Evolutionary conservation across 2,113 vertebrate species (phyloP).

Genomic region (Cephalophus harveyi): DNA sequence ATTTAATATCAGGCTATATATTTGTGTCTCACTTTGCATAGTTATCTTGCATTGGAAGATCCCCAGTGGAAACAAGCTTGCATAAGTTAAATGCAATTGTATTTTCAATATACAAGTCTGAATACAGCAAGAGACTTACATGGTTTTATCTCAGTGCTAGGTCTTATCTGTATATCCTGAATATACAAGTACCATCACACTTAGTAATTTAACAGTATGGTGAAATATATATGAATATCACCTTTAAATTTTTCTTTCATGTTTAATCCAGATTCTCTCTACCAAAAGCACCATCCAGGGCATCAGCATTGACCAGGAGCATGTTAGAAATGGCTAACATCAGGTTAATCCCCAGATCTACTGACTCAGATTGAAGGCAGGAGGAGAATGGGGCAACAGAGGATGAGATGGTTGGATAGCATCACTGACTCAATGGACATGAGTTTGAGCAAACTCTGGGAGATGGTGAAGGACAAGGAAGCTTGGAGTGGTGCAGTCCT

Average conservation of each 20-base stretch:
- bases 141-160: neutral
- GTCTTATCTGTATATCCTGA: neutral
- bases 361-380: neutral
- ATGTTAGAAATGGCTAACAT: neutral
- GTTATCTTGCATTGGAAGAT: neutral
- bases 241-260: constrained; percentile 36
- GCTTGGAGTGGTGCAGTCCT: neutral
- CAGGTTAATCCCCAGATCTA: neutral
- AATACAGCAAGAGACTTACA: neutral
- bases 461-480: neutral
- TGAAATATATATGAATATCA: constrained; percentile 49
- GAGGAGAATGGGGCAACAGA: neutral
- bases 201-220: constrained; percentile 42
- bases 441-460: neutral
- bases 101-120: neutral
- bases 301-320: rapidly evolving
- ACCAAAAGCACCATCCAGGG: neutral
- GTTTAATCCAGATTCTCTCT: neutral
- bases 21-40: neutral
- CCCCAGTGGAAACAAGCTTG: neutral
- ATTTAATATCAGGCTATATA: neutral
- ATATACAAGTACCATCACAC: constrained; percentile 30
- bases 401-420: neutral
- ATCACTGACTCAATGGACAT: neutral
- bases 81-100: neutral